A percentile compares a stretch with the other conserved stretches of the same genome.
phyloP scores from a whole-genome alignment of 2,797 vertebrate genomes.

The Dermochelys coriacea region DNA sequence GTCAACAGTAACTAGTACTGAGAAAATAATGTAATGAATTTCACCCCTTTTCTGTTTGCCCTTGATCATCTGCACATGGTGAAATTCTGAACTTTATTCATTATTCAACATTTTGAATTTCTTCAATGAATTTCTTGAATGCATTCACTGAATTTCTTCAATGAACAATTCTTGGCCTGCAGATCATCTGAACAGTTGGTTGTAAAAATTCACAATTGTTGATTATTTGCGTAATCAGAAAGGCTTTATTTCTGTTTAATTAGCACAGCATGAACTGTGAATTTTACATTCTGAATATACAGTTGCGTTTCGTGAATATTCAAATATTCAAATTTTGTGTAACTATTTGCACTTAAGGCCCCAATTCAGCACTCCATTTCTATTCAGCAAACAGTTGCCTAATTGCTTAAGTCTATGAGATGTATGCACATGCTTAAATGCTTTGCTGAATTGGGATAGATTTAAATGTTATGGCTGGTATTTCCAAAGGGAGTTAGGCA shows the following conservation, averaged over 20 bases:
- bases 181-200: not conserved
- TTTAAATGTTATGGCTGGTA: not conserved
- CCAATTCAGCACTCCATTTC: no score
- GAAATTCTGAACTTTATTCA: not conserved
- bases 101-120: not conserved
- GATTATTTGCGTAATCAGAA: not conserved
- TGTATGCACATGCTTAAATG: not conserved
- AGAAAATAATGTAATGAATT: not conserved
- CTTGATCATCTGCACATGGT: not conserved
- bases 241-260: not conserved
- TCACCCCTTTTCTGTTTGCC: not conserved
- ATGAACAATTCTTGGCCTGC: not conserved
- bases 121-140: not conserved
- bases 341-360: not conserved
- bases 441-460: not conserved
- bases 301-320: not conserved
- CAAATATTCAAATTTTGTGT: not conserved
- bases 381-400: not conserved
- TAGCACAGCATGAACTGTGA: not conserved
- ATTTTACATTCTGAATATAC: not conserved
- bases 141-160: not conserved
- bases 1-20: not conserved
- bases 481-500: not conserved
- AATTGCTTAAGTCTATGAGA: not conserved
- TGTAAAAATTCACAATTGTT: not conserved